Evolutionary conservation across 2,797 vertebrate genomes (phyloP), one percentile per base, ranked within the genome.

Genomic region (Rhinichthys osculus): DNA sequence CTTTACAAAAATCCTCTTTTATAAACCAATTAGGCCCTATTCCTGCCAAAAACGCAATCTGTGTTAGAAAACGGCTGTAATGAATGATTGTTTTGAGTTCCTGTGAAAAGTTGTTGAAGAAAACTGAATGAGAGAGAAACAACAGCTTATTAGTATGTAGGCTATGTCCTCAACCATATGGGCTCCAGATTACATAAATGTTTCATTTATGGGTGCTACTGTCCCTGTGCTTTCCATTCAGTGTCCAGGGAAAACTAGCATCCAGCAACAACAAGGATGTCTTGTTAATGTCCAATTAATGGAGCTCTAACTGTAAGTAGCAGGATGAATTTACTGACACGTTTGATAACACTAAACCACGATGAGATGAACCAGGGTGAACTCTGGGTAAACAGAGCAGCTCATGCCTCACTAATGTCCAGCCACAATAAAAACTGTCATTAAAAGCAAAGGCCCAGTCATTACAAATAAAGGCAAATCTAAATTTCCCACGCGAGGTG

Each of bases 331-430:
- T 62, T 72, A 69, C 27, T 23, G 44, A 57, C 47, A n/a, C 19
- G 1, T 57, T 42, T 47, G 40, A 84, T 30, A 38, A 33, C 50
- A 33, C 23, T 79, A 76, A 82, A 88, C 66, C 47, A n/a, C 40
- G 14, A 33, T 30, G 54, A 85, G 19, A 83, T 84, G 47, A 89
- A 59, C 35, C 38, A 84, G 71, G 47, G 38, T 82, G 73, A 47
- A 78, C 74, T 50, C 79, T 72, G 76, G 86, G 74, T 78, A 85
- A 89, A 87, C 81, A 23, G 85, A 70, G 50, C 73, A 81, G 33
- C 14, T 78, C 88, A 81, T 77, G 85, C 85, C 44, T 69, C 30
- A 79, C 81, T 77, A 83, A 72, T 78, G 54, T 81, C 72, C 85
- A 71, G 85, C 14, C 80, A 66, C 57, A 73, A 85, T 42, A 77